Evolutionary conservation across 1,140 invertebrate genomes (phyloP).

Genomic region (Lasioglossum albipes): DNA sequence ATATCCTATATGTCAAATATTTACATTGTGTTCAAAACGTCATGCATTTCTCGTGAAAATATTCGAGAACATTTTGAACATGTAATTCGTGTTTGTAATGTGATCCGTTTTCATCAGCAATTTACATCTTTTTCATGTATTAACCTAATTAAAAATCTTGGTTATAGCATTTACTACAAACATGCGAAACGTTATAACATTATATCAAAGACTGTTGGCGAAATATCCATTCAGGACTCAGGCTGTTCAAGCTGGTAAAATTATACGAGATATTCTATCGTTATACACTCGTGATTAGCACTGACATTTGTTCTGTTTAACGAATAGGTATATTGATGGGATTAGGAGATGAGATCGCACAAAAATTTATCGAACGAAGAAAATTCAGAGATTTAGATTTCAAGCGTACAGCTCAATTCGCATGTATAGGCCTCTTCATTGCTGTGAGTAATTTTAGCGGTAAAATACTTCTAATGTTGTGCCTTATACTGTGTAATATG

Average conservation of each 20-base stretch:
- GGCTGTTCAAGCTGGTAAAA: conserved; percentile 75
- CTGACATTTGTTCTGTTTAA: conserved; percentile 25
- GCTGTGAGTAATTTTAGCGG: conserved; percentile 73
- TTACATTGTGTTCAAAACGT: not conserved
- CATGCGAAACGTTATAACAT: conserved; percentile 67
- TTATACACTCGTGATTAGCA: conserved; percentile 5
- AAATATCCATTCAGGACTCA: conserved; percentile 72
- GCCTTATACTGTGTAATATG: not conserved
- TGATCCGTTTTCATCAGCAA: not conserved
- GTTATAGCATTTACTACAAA: conserved; percentile 47
- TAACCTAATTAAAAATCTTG: not conserved
- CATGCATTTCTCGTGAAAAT: not conserved
- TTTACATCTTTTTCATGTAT: not conserved
- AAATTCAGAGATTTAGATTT: conserved; percentile 76
- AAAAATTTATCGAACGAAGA: conserved; percentile 80
- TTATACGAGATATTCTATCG: conserved; percentile 22
- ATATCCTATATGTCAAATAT: not conserved
- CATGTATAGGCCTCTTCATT: conserved; percentile 78
- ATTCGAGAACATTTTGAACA: not conserved
- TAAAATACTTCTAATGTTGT: not conserved
- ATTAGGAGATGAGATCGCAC: conserved; percentile 82
- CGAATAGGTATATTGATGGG: conserved; percentile 81
- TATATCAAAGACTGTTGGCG: conserved; percentile 65
- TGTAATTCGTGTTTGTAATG: not conserved
- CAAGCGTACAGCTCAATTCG: conserved; percentile 78